These are phyloP conservation scores for Etheostoma nigrum DNA, from an alignment of 2,797 vertebrate species.

Conservation along the genomic window DNA sequence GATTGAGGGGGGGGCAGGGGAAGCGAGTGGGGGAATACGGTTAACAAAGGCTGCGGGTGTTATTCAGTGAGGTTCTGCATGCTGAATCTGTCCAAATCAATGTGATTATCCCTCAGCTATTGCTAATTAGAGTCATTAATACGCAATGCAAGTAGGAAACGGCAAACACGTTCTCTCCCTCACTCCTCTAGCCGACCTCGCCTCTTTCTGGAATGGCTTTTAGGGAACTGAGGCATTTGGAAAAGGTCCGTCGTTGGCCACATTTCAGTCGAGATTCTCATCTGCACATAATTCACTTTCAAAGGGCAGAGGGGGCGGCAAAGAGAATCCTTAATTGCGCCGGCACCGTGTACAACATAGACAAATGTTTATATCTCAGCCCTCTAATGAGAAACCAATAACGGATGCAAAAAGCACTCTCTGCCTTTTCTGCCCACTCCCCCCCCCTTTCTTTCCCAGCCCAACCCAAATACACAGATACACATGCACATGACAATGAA, in stretches of 20 bases:
- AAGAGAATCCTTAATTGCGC: constrained; percentile 81
- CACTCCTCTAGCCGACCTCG: constrained; percentile 50
- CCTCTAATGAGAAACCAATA: constrained; percentile 86
- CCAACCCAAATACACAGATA: constrained; percentile 40
- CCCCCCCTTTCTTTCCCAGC: neutral
- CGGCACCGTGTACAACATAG: constrained; percentile 79
- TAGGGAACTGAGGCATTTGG: constrained; percentile 74
- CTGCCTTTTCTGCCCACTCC: neutral
- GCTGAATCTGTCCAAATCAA: constrained; percentile 74
- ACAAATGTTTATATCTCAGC: constrained; percentile 85
- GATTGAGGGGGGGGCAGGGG: constrained; percentile 15
- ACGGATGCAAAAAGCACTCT: constrained; percentile 74
- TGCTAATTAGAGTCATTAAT: constrained; percentile 81
- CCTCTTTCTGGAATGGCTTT: constrained; percentile 70
- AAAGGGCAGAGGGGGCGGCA: constrained; percentile 79
- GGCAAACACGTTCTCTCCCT: constrained; percentile 33
- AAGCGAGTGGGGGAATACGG: neutral
- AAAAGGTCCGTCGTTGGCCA: constrained; percentile 75
- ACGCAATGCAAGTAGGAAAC: constrained; percentile 65
- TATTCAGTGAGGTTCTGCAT: constrained; percentile 59
- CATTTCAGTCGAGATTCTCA: constrained; percentile 80
- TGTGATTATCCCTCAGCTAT: constrained; percentile 77
- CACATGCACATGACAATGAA: constrained; percentile 68
- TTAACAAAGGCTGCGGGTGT: constrained; percentile 69
- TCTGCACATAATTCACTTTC: constrained; percentile 85